These are phyloP conservation scores for Scatophagus argus DNA, from an alignment of 2,113 vertebrate genomes.

Conservation along the genomic window DNA sequence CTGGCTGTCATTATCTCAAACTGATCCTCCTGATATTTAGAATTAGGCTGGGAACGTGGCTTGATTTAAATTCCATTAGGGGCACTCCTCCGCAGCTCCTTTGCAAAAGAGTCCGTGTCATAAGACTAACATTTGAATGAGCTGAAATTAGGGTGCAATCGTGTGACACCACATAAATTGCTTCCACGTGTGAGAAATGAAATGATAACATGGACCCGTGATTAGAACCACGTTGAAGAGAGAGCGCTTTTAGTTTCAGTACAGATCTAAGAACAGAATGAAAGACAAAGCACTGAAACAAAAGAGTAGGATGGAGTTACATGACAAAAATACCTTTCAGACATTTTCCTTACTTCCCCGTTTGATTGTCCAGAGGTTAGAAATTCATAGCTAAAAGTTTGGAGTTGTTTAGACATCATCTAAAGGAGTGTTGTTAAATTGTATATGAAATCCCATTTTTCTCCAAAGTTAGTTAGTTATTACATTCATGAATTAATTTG, in stretches of 20 bases:
- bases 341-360: background rate
- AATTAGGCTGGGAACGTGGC: slow-evolving; percentile 56
- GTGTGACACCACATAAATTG: slow-evolving; percentile 75
- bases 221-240: slow-evolving; percentile 52
- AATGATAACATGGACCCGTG: slow-evolving; percentile 69
- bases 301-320: background rate
- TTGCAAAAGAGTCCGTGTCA: slow-evolving; percentile 51
- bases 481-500: slow-evolving; percentile 71
- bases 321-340: slow-evolving; percentile 2
- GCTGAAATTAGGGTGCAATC: slow-evolving; percentile 76
- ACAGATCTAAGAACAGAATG: slow-evolving; percentile 28
- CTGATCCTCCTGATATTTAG: slow-evolving; percentile 70
- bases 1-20: slow-evolving; percentile 65
- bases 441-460: slow-evolving; percentile 66
- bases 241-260: slow-evolving; percentile 45
- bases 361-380: slow-evolving; percentile 46
- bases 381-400: slow-evolving; percentile 50
- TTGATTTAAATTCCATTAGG: slow-evolving; percentile 73
- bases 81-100: slow-evolving; percentile 43
- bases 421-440: slow-evolving; percentile 69
- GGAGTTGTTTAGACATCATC: slow-evolving; percentile 57
- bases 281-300: slow-evolving; percentile 9
- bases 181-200: slow-evolving; percentile 66
- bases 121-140: slow-evolving; percentile 71
- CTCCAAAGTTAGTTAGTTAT: slow-evolving; percentile 66